A percentile compares a stretch with the other conserved stretches of the same genome.
These are phyloP conservation scores for Oscheius sp. DNA, from an alignment of 1,140 invertebrate genomes.

Conservation along the genomic window DNA sequence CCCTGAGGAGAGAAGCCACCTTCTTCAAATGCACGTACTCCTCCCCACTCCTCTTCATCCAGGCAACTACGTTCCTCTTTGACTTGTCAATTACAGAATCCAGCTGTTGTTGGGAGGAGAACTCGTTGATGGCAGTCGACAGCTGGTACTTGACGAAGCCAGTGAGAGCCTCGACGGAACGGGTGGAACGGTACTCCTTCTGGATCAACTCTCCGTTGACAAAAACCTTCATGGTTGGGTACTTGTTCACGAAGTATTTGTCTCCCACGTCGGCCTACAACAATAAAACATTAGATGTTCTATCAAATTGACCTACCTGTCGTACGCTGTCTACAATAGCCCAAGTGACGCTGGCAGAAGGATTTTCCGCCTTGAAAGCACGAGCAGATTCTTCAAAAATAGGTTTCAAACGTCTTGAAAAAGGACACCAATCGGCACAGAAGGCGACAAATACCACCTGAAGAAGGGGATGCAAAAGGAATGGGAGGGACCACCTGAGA, in stretches of 20 bases:
- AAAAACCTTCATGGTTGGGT: conserved; percentile 82
- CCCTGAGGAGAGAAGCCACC: conserved; percentile 53
- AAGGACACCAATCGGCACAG: conserved; percentile 72
- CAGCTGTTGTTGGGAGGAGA: conserved; percentile 45
- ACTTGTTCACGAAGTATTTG: conserved; percentile 92
- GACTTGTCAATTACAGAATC: conserved; percentile 43
- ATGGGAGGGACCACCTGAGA: conserved; percentile 11
- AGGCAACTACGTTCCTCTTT: conserved; percentile 57
- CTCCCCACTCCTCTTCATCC: conserved; percentile 50
- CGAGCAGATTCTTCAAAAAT: conserved; percentile 92
- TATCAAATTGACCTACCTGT: conserved; percentile 54
- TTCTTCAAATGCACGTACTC: conserved; percentile 58
- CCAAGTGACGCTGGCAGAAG: conserved; percentile 78
- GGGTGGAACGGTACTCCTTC: conserved; percentile 56
- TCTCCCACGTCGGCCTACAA: conserved; percentile 94
- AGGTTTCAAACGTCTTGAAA: conserved; percentile 88
- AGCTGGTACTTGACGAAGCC: conserved; percentile 57
- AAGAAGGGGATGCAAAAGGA: background rate
- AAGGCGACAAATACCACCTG: conserved; percentile 60
- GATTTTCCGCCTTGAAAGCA: conserved; percentile 77
- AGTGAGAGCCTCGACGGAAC: conserved; percentile 59
- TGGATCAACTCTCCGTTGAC: conserved; percentile 60
- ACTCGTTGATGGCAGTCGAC: conserved; percentile 55
- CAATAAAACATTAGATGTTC: background rate
- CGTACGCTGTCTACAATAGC: conserved; percentile 94